Evolutionary conservation across 2,888 invertebrate species (phyloP).

Genomic region (Hermaeophaga mercurialis): DNA sequence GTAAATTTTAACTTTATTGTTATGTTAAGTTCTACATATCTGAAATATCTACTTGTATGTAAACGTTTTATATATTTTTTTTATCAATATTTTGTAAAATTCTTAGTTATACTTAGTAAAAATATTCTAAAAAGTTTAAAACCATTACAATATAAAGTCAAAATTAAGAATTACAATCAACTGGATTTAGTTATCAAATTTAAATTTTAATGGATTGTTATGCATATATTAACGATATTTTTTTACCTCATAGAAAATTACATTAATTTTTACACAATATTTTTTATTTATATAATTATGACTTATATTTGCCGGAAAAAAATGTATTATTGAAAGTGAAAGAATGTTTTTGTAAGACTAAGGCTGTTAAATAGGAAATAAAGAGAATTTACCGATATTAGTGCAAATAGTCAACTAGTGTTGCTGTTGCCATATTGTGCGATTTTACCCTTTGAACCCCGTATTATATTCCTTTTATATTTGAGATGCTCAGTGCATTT

Average conservation of each 20-base stretch:
- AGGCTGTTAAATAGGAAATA: slow-evolving; percentile 11
- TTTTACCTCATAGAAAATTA: neutral
- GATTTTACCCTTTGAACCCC: neutral
- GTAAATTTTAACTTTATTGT: slow-evolving; percentile 18
- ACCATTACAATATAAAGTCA: neutral
- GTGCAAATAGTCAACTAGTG: slow-evolving; percentile 6
- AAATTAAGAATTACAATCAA: slow-evolving; percentile 2
- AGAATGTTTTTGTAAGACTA: slow-evolving; percentile 23
- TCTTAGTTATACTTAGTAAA: neutral
- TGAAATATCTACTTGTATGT: slow-evolving; percentile 9
- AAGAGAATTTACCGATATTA: slow-evolving; percentile 8
- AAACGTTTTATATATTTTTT: slow-evolving; percentile 10
- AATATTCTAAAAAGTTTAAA: slow-evolving; percentile 7
- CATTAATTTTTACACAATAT: too few relatives aligned
- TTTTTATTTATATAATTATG: too few relatives aligned
- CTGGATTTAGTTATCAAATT: too few relatives aligned
- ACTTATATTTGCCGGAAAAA: too few relatives aligned
- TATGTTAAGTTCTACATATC: slow-evolving; percentile 27
- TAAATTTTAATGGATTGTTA: too few relatives aligned
- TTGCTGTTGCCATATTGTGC: slow-evolving; percentile 3
- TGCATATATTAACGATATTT: neutral
- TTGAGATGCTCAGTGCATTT: slow-evolving; percentile 5
- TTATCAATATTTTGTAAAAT: neutral
- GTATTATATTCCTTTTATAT: slow-evolving; percentile 1
- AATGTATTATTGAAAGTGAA: slow-evolving; percentile 11